Percentiles rank a stretch among this genome's conserved stretches.
phyloP scores from a whole-genome alignment of 2,888 invertebrate species.

The Melinaea menophilus region DNA sequence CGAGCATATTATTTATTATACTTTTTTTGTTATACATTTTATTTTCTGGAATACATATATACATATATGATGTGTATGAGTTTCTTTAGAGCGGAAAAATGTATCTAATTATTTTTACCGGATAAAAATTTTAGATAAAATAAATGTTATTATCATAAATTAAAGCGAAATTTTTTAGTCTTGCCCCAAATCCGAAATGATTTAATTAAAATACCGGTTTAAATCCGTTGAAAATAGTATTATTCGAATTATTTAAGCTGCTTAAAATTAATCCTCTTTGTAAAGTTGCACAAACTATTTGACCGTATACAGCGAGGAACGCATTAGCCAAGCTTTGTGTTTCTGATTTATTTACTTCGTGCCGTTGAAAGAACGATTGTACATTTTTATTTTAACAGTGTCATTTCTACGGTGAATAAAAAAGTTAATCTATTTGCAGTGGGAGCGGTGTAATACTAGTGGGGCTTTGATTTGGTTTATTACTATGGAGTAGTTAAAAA shows the following conservation, averaged over 20 bases:
- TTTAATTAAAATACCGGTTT: conserved; percentile 1
- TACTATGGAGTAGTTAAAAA: too few species aligned
- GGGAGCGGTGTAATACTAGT: conserved; percentile 11
- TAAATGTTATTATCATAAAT: not conserved
- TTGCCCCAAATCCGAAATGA: conserved; percentile 1
- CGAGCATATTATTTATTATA: not conserved
- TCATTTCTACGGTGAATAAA: conserved; percentile 23
- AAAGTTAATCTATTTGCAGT: conserved; percentile 26
- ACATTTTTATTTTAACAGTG: conserved; percentile 30
- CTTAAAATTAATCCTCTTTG: conserved; percentile 14
- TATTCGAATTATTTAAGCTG: conserved; percentile 8
- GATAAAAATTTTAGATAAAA: not conserved
- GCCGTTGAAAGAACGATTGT: conserved; percentile 29
- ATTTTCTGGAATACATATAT: too few species aligned
- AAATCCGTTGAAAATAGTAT: conserved; percentile 4
- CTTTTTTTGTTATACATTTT: too few species aligned
- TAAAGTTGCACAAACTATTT: conserved; percentile 22
- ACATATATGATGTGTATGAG: too few species aligned
- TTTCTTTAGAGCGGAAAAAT: too few species aligned
- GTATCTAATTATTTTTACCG: not conserved
- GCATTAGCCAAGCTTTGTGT: conserved; percentile 34
- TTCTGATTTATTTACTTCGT: conserved; percentile 31
- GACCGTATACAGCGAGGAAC: conserved; percentile 24
- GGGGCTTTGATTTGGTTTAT: conserved; percentile 9
- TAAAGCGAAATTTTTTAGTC: not conserved